Conservation (phyloP, 2,888 invertebrate species). For the Catocala fraxini region DNA sequence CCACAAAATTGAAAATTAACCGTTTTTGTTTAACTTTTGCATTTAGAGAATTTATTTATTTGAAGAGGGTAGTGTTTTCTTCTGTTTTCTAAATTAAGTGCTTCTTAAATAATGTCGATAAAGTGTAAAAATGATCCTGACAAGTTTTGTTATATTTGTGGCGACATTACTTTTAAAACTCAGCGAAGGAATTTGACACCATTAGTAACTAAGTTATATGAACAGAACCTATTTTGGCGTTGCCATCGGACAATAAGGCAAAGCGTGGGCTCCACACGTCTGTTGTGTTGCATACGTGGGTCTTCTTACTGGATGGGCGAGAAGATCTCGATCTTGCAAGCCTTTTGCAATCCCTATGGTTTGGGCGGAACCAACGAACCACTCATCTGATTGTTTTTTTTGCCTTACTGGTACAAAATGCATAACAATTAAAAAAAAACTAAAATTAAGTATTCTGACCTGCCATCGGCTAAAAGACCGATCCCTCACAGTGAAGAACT, state of each 20-base stretch:
- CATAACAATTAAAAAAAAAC: not conserved
- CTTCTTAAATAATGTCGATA: constrained; percentile 6
- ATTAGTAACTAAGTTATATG: constrained; percentile 8
- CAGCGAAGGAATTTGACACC: constrained; percentile 5
- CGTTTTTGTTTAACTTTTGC: constrained; percentile 1
- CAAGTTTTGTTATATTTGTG: constrained; percentile 33
- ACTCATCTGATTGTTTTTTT: constrained; percentile 16
- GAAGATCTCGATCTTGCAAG: constrained; percentile 34
- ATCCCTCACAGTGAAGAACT: no score
- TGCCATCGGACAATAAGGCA: constrained; percentile 22
- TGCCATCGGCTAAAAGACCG: no score
- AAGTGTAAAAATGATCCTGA: constrained; percentile 24
- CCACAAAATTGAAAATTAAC: not conserved
- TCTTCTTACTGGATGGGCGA: constrained; percentile 14
- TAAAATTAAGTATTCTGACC: not conserved
- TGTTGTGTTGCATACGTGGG: constrained; percentile 35
- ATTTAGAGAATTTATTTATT: constrained; percentile 4
- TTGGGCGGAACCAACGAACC: no score
- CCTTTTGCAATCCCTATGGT: constrained; percentile 29
- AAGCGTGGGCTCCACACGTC: constrained; percentile 32
- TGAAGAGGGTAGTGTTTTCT: constrained; percentile 1
- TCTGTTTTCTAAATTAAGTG: constrained; percentile 2
- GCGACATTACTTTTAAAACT: constrained; percentile 29
- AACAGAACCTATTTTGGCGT: constrained; percentile 12
- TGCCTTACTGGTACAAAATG: constrained; percentile 10